These are phyloP conservation scores for Hemithea aestivaria DNA, from an alignment of 2,888 invertebrate genomes.

Conservation along the genomic window DNA sequence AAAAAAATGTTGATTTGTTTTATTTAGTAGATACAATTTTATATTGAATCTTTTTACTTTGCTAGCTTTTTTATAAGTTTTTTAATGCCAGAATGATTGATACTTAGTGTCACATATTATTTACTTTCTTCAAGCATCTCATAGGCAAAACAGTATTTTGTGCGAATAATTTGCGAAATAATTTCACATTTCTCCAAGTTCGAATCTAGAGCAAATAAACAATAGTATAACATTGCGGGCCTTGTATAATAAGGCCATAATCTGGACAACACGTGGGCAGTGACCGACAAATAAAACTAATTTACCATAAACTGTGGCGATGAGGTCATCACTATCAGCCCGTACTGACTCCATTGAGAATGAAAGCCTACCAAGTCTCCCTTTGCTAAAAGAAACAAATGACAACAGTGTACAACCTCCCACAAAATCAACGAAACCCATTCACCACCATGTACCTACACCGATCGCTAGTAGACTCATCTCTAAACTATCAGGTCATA, in stretches of 20 bases:
- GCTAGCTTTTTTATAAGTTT: too few relatives aligned
- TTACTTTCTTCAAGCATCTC: too few relatives aligned
- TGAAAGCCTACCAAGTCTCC: constrained; percentile 40
- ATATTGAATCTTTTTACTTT: too few relatives aligned
- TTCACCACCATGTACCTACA: constrained; percentile 1
- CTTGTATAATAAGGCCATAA: constrained; percentile 6
- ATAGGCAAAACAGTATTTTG: too few relatives aligned
- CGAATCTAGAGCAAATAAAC: constrained; percentile 9
- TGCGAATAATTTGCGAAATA: too few relatives aligned
- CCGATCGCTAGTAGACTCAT: constrained; percentile 8
- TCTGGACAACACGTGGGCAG: constrained; percentile 22
- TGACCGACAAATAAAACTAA: constrained; percentile 19
- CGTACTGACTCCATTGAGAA: constrained; percentile 46
- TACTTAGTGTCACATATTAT: too few relatives aligned
- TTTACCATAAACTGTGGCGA: constrained; percentile 20
- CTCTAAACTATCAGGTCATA: constrained; percentile 16
- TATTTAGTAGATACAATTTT: too few relatives aligned
- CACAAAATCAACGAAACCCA: not conserved
- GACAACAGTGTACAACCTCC: too few relatives aligned
- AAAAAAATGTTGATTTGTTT: too few relatives aligned
- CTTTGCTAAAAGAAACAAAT: constrained; percentile 23
- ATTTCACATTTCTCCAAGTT: constrained; percentile 8
- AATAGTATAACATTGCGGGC: constrained; percentile 14
- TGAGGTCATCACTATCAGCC: constrained; percentile 25
- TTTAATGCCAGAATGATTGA: too few relatives aligned